Evolutionary conservation across 2,797 vertebrate species (phyloP).

Genomic region (Cryptoblepharus egeriae): DNA sequence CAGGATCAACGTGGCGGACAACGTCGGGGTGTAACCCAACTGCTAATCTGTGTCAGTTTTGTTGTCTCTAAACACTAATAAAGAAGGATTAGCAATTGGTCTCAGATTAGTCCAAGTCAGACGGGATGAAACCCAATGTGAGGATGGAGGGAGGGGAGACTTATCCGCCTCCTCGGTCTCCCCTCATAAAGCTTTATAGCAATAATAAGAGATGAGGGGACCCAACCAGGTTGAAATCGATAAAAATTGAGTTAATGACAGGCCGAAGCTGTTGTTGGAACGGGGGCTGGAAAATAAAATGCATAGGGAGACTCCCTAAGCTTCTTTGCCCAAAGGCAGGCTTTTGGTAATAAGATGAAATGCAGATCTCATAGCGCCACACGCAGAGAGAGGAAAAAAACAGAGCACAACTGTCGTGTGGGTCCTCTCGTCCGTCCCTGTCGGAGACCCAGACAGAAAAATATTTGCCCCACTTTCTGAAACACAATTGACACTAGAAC

Average conservation of each 20-base stretch:
- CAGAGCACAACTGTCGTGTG: background rate
- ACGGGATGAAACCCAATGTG: slow-evolving; percentile 39
- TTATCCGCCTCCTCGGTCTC: background rate
- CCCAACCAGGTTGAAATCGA: background rate
- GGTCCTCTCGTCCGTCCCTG: background rate
- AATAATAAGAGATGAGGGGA: background rate
- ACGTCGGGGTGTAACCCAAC: slow-evolving; percentile 40
- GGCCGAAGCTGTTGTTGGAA: background rate
- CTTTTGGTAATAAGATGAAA: background rate
- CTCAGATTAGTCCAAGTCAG: slow-evolving; percentile 48
- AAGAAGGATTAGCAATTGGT: slow-evolving; percentile 62
- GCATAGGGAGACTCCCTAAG: slow-evolving; percentile 17
- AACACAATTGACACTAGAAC: too few relatives aligned
- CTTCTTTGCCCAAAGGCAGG: slow-evolving; percentile 4
- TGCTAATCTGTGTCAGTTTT: slow-evolving; percentile 49
- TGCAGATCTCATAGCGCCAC: background rate
- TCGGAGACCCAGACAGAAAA: background rate
- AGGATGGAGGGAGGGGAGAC: background rate
- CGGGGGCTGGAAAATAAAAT: background rate
- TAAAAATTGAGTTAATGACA: background rate
- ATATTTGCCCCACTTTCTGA: background rate
- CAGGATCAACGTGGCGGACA: slow-evolving; percentile 51
- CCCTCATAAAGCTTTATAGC: background rate
- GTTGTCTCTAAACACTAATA: slow-evolving; percentile 55
- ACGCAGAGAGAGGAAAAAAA: background rate